Conservation (phyloP, 37 sponge, comb jelly and placozoan genomes). For the Axinella damicornis region DNA sequence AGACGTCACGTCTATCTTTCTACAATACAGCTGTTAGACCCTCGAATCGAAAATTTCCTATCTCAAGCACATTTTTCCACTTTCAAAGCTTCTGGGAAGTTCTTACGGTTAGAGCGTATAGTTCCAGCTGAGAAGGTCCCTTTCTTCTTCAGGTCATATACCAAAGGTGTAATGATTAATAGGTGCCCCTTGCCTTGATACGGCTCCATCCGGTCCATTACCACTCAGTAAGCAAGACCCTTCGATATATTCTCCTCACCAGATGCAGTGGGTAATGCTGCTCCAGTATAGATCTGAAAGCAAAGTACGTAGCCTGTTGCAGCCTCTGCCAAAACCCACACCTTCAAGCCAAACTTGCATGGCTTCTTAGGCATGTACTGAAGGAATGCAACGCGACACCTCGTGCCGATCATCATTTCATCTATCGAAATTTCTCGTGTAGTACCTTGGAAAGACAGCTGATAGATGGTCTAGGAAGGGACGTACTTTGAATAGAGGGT, state of each 20-base stretch:
- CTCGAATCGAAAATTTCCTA: too few relatives aligned
- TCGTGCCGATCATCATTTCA: constrained; percentile 59
- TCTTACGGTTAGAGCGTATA: background rate
- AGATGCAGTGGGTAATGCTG: constrained; percentile 9
- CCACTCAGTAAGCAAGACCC: constrained; percentile 14
- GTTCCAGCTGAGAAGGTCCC: constrained; percentile 24
- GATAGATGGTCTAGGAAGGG: background rate
- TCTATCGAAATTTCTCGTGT: background rate
- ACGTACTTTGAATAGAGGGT: constrained; percentile 9
- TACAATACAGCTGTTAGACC: too few relatives aligned
- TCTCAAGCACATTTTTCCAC: too few relatives aligned
- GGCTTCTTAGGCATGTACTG: constrained; percentile 62
- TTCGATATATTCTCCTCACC: background rate
- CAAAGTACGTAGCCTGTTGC: constrained; percentile 14
- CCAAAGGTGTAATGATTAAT: constrained; percentile 38
- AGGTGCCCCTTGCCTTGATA: constrained; percentile 17
- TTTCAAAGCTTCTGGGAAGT: too few relatives aligned
- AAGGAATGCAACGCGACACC: constrained; percentile 35
- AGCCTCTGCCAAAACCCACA: constrained; percentile 22
- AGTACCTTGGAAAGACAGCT: background rate
- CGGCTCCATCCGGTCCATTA: constrained; percentile 5
- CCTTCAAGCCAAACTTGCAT: constrained; percentile 47
- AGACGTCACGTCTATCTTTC: too few relatives aligned
- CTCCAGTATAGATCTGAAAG: constrained; percentile 6
- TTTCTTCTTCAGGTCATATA: background rate